Conservation (phyloP, 2,888 invertebrate genomes). For the Xanthorhoe spadicearia region DNA sequence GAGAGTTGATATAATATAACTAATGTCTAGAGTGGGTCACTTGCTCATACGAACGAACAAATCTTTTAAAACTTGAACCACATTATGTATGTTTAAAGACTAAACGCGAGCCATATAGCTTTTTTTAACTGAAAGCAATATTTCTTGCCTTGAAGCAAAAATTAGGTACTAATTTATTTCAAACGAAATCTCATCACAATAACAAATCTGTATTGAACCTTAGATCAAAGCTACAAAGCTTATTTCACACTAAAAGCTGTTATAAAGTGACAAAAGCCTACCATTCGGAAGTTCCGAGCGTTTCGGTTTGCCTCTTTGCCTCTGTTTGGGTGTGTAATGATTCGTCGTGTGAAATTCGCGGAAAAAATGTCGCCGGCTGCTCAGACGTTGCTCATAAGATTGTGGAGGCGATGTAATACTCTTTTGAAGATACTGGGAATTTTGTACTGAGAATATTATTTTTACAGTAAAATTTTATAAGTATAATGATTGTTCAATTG, state of each 20-base stretch:
- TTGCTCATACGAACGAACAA: no score
- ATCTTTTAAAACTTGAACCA: no score
- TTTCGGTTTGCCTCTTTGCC: slow-evolving; percentile 83
- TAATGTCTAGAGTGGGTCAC: no score
- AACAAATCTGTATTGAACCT: background rate
- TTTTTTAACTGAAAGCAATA: no score
- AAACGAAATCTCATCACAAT: background rate
- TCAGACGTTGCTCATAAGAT: slow-evolving; percentile 21
- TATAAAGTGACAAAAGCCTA: slow-evolving; percentile 25
- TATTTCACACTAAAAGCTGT: background rate
- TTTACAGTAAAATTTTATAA: background rate
- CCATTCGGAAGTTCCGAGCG: slow-evolving; percentile 79
- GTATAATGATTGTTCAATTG: no score
- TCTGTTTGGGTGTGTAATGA: slow-evolving; percentile 83
- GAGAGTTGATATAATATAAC: no score
- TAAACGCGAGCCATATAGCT: no score
- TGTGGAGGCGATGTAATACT: slow-evolving; percentile 22
- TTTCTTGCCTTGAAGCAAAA: no score
- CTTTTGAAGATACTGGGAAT: background rate
- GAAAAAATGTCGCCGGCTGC: slow-evolving; percentile 75
- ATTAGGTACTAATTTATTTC: no score
- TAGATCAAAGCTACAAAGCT: background rate
- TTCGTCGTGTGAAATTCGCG: slow-evolving; percentile 80
- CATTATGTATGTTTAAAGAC: no score
- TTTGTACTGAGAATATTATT: background rate